These are phyloP conservation scores for Blastobasis lacticolella DNA, from an alignment of 2,888 invertebrate species.

Conservation along the genomic window DNA sequence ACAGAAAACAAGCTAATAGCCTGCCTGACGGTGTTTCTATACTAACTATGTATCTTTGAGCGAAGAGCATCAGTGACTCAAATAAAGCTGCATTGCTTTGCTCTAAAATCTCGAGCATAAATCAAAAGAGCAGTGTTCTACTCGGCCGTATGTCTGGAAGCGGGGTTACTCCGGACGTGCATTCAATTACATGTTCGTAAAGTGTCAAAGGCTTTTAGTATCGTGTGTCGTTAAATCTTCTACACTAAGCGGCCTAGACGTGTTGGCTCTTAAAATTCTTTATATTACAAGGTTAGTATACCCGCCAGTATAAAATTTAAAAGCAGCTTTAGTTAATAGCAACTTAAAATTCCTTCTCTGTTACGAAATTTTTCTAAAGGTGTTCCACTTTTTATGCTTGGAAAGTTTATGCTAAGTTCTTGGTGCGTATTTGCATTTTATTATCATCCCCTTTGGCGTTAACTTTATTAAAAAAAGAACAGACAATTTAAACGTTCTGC, in stretches of 20 bases:
- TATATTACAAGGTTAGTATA: constrained; percentile 12
- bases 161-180: constrained; percentile 29
- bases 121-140: background rate
- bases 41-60: no score
- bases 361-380: background rate
- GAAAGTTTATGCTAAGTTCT: no score
- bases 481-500: no score
- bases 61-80: no score
- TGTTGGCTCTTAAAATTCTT: constrained; percentile 20
- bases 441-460: no score
- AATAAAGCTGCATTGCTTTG: no score
- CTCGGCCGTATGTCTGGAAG: constrained; percentile 13
- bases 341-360: constrained; percentile 10
- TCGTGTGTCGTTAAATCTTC: constrained; percentile 30
- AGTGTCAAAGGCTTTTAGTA: constrained; percentile 47
- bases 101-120: no score
- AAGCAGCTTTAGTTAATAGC: constrained; percentile 8
- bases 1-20: no score
- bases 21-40: no score
- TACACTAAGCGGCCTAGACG: constrained; percentile 27
- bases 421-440: no score
- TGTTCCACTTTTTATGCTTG: background rate
- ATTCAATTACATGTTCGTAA: constrained; percentile 43
- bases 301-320: constrained; percentile 10
- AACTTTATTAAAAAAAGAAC: no score